These are phyloP conservation scores for Anaspis maculata DNA, from an alignment of 2,888 invertebrate genomes.

Conservation along the genomic window DNA sequence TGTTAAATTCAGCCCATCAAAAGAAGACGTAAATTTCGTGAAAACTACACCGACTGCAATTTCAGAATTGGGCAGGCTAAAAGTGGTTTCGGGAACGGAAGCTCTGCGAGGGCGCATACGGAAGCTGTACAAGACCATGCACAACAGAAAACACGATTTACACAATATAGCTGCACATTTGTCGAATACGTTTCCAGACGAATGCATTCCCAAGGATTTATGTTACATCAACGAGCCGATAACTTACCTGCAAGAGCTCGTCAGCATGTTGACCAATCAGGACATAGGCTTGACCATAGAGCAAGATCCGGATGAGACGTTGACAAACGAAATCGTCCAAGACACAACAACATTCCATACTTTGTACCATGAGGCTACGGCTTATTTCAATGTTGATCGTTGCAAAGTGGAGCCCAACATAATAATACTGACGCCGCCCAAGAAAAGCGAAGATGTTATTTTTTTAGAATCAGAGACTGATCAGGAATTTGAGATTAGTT, in stretches of 20 bases:
- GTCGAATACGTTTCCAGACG: constrained; percentile 26
- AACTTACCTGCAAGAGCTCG: constrained; percentile 26
- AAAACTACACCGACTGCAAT: constrained; percentile 20
- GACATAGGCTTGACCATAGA: constrained; percentile 37
- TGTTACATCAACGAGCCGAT: constrained; percentile 29
- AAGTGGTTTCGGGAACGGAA: constrained; percentile 35
- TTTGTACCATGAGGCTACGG: constrained; percentile 4
- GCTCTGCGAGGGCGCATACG: constrained; percentile 32
- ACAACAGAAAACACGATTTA: constrained; percentile 24
- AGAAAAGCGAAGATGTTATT: constrained; percentile 6
- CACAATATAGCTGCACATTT: constrained; percentile 25
- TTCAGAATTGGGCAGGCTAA: constrained; percentile 33
- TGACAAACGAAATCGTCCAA: constrained; percentile 30
- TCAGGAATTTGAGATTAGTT: constrained; percentile 1
- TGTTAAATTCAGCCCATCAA: constrained; percentile 29
- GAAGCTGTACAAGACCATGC: constrained; percentile 28
- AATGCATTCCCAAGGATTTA: constrained; percentile 31
- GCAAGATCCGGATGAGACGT: constrained; percentile 33
- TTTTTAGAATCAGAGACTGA: constrained; percentile 3
- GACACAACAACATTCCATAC: constrained; percentile 33
- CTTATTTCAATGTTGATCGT: background rate
- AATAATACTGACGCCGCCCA: constrained; percentile 5
- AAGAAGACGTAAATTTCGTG: constrained; percentile 29
- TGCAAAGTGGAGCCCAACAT: constrained; percentile 6
- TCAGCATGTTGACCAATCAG: constrained; percentile 26